Conservation (phyloP, 2,113 vertebrate species). For the Lepidothrix coronata region DNA sequence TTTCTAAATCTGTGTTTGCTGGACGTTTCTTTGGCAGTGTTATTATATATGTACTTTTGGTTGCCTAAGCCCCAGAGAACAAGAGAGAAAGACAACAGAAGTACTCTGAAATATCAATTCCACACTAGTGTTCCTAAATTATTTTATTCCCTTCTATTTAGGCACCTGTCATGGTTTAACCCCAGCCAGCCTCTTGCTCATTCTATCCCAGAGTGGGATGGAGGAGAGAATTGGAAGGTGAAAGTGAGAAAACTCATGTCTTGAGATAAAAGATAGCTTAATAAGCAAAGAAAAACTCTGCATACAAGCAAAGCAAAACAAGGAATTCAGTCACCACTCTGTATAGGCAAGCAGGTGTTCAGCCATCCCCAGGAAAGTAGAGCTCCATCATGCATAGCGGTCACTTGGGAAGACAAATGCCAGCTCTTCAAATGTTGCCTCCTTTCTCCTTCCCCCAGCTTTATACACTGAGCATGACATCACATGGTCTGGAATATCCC, state of each 20-base stretch:
- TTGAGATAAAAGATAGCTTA: neutral
- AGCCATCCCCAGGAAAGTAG: neutral
- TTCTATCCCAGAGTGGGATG: neutral
- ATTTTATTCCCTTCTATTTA: neutral
- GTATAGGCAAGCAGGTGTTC: neutral
- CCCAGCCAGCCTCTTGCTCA: accelerated
- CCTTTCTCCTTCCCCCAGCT: neutral
- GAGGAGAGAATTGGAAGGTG: neutral
- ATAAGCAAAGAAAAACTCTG: neutral
- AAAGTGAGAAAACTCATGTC: neutral
- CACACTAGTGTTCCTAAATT: neutral
- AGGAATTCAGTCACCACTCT: neutral
- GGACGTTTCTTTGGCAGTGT: neutral
- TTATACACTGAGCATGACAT: neutral
- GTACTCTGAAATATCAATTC: neutral
- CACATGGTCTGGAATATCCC: neutral
- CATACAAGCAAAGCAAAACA: neutral
- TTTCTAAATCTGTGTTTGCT: neutral
- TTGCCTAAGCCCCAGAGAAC: neutral
- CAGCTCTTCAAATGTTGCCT: neutral
- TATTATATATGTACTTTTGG: neutral
- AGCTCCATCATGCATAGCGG: neutral
- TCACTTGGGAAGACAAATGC: neutral
- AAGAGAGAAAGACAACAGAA: neutral
- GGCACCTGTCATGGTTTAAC: neutral